Percentiles rank a stretch among this genome's conserved stretches.
Evolutionary conservation across 2,888 invertebrate genomes (phyloP).

Genomic region (Acleris laterana): DNA sequence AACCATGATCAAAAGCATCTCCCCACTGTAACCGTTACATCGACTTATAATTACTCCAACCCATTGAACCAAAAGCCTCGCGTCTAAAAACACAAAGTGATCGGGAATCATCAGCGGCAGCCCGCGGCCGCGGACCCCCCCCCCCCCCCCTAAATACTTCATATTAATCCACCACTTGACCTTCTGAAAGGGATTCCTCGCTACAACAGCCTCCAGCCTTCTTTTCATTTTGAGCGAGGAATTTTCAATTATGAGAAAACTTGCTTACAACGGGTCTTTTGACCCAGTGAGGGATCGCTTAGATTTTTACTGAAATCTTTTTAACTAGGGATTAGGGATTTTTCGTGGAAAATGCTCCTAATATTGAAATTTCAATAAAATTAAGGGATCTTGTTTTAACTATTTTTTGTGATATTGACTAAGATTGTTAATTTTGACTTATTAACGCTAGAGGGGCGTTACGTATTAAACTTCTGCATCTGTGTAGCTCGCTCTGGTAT

Average conservation of each 20-base stretch:
- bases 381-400: neutral
- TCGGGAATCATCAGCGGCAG: neutral
- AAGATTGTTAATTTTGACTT: no score
- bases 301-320: constrained; percentile 23
- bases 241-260: constrained; percentile 36
- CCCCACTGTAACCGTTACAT: neutral
- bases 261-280: constrained; percentile 19
- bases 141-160: constrained; percentile 10
- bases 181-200: constrained; percentile 32
- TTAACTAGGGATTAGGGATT: constrained; percentile 4
- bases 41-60: constrained; percentile 3
- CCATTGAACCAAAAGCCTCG: constrained; percentile 10
- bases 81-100: constrained; percentile 15
- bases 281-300: constrained; percentile 27
- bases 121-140: no score
- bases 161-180: constrained; percentile 31
- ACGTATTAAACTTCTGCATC: no score
- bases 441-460: no score
- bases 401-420: no score
- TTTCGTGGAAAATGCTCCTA: neutral
- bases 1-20: no score
- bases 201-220: constrained; percentile 10
- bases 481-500: no score
- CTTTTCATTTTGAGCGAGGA: constrained; percentile 34
- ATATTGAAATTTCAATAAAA: neutral